Conservation (phyloP, 1,140 invertebrate genomes). For the Psilanteris sp. region DNA sequence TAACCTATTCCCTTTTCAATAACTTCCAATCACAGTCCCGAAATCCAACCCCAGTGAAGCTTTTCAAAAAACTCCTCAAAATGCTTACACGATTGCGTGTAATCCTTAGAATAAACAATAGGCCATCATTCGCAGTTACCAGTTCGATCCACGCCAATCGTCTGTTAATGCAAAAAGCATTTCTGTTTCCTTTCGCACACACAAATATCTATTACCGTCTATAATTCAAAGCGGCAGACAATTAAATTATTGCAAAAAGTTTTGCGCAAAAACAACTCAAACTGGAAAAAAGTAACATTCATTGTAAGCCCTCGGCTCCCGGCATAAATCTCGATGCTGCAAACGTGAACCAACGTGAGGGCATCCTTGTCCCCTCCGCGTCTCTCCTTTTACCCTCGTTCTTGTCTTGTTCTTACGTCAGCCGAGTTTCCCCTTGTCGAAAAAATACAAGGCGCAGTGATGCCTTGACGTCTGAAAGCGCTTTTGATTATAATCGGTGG, state of each 20-base stretch:
- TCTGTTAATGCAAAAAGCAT: too few relatives aligned
- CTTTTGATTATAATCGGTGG: slow-evolving; percentile 74
- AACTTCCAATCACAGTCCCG: too few relatives aligned
- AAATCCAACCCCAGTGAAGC: too few relatives aligned
- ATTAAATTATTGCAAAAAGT: not conserved
- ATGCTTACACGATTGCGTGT: slow-evolving; percentile 5
- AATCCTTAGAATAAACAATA: slow-evolving; percentile 12
- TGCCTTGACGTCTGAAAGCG: slow-evolving; percentile 69
- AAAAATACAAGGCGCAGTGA: slow-evolving; percentile 64
- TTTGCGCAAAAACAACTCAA: not conserved
- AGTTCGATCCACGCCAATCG: too few relatives aligned
- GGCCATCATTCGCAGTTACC: slow-evolving; percentile 11
- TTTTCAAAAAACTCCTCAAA: not conserved
- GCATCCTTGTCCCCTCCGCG: slow-evolving; percentile 1
- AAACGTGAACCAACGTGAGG: not conserved
- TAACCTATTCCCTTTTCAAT: too few relatives aligned
- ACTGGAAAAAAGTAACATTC: slow-evolving; percentile 13
- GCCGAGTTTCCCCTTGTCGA: slow-evolving; percentile 62
- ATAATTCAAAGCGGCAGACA: not conserved
- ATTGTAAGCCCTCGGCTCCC: slow-evolving; percentile 13
- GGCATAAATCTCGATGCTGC: slow-evolving; percentile 28
- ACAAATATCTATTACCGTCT: too few relatives aligned
- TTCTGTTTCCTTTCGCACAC: too few relatives aligned
- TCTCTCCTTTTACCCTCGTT: too few relatives aligned
- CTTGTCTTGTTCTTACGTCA: slow-evolving; percentile 39